Evolutionary conservation across 2,888 invertebrate species (phyloP), one percentile per base, ranked within the genome.

Genomic region (Peribatodes rhomboidaria): DNA sequence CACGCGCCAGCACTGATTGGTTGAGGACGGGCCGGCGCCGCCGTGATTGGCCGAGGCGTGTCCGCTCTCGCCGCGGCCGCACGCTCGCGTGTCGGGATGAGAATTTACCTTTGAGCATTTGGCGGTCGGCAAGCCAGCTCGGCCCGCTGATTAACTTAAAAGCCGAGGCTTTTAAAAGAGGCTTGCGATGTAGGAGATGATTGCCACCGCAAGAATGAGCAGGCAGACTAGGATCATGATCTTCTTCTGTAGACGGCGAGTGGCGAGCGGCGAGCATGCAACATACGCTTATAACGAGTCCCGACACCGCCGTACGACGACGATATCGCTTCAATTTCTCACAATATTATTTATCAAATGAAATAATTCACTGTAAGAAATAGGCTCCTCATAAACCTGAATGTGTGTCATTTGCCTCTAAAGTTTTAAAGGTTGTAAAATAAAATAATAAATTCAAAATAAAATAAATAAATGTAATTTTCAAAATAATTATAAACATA

Each of bases 181-280:
- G 61, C 18, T 95, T 88, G 96, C 94, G 84, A 96, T 31, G 47
- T 31, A 49, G 31, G 47, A 49, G 47, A 49, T 96, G 90, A 97
- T 94, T 88, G 97, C 96, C 94, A 97, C 94, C 90, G 96, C 95
- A 94, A 96, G 95, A 93, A 97, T 95, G 91, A 97, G 95, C 94
- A 97, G 95, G 95, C 97, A 97, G 94, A 97, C 96, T 94, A 97
- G 95, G 95, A 98, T 97, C 96, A 97, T 96, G 94, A 97, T 97
- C 96, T 97, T 96, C 97, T 97, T 97, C 96, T 96, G 96, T 95
- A 56, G 83, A 72, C 95, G 88, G 81, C 85, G 72, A 73, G 67
- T 69, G 77, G 72, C 72, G 80, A 77, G 79, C 91, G 77, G 73
- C 73, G 80, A 78, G 79, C 92, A 92, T 92, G 92, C 84, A 93